Evolutionary conservation across 2,888 invertebrate genomes (phyloP), one percentile per base, ranked within the genome.

Genomic region (Oligia strigilis): DNA sequence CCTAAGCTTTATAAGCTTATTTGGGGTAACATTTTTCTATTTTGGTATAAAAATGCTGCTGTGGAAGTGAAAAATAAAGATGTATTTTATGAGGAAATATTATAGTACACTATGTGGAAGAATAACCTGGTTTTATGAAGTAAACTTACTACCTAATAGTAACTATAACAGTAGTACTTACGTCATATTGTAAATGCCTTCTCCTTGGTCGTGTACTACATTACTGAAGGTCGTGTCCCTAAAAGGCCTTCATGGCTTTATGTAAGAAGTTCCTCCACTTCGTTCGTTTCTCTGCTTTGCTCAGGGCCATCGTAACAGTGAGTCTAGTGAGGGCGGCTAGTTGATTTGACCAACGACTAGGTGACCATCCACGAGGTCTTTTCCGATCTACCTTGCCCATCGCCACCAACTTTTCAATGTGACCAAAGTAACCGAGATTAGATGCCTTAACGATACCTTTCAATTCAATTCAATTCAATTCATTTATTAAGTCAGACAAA

Each of bases 1-100:
- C n/a, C n/a, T n/a, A 65, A 74, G 60, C 77, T 69, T 40, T 69
- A 60, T 80, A 72, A 72, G 81, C 71, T 74, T 80, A 64, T 84
- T 78, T 75, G 19, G 46, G 67, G 49, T 29, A 80, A 80, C 5
- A 64, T 40, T 60, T 69, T 70, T 55, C 36, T 80, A 80, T 85
- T 85, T 80, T 62, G 36, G 36, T 60, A 14, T n/a, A 65, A 73
- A 82, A 70, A 60, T 82, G 13, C 17, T 69, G 17, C 13, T 43
- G 17, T n/a, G n/a, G 49, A 64, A 58, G 19, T 78, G 40, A 72
- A 62, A 83, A 65, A 83, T 75, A 81, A 75, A 55, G 46, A 72
- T 13, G 0, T 49, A n/a, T 58, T 55, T 17, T 49, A n/a, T 2
- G 14, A 52, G 14, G 0, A 76, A 76, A 58, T 81, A 40, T 80